phyloP scores from a whole-genome alignment of 2,113 vertebrate genomes.

The Aplodontia rufa region DNA sequence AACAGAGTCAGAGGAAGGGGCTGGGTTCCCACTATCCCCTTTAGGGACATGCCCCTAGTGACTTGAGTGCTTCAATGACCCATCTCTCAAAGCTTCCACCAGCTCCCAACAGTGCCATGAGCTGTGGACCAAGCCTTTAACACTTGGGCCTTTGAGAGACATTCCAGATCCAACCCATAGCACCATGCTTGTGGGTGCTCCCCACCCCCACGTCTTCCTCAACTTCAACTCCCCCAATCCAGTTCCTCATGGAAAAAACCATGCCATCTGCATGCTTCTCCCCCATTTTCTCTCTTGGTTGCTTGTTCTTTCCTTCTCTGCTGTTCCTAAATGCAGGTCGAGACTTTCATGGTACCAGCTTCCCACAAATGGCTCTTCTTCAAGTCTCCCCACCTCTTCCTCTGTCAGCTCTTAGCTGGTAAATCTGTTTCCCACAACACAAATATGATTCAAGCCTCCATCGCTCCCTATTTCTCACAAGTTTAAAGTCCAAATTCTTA shows the following conservation, averaged over 20 bases:
- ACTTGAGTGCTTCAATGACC: background rate
- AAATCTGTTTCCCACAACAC: background rate
- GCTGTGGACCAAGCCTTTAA: background rate
- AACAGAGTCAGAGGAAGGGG: background rate
- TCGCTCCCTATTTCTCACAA: background rate
- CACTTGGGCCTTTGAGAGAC: background rate
- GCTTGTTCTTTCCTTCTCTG: background rate
- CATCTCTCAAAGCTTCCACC: background rate
- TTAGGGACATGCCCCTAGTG: background rate
- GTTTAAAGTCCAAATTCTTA: background rate
- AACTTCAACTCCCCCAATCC: background rate
- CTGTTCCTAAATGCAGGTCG: background rate
- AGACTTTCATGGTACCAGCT: background rate
- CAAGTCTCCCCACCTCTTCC: background rate
- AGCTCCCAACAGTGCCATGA: background rate
- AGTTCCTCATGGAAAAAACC: background rate
- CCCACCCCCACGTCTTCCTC: background rate
- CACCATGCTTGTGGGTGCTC: no score
- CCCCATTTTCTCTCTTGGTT: background rate
- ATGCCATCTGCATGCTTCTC: fast-evolving
- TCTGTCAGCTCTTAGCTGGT: background rate
- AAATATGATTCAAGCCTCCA: background rate
- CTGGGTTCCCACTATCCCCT: background rate
- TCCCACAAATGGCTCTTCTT: background rate
- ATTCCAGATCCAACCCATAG: background rate